Conservation (phyloP, 2,888 invertebrate genomes). For the Brachyopa scutellaris region DNA sequence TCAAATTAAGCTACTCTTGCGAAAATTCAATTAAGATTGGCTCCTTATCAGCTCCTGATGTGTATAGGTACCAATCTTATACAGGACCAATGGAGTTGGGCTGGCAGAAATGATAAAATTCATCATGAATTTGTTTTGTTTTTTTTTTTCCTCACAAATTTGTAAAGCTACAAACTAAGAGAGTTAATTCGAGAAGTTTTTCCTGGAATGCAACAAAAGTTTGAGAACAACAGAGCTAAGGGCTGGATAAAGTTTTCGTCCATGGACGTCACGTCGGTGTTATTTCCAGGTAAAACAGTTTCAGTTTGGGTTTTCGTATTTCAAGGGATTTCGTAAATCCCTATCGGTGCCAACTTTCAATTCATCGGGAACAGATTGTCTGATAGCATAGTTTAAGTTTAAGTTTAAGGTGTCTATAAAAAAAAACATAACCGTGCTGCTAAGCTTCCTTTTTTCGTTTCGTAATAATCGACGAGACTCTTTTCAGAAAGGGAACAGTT, state of each 20-base stretch:
- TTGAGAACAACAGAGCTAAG: neutral
- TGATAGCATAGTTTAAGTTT: no score
- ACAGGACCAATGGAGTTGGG: neutral
- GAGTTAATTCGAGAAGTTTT: no score
- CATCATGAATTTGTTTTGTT: neutral
- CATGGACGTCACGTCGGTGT: neutral
- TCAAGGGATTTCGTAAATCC: no score
- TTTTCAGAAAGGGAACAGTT: no score
- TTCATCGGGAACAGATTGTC: no score
- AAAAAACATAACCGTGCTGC: no score
- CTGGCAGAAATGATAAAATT: neutral
- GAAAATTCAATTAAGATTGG: conserved; percentile 49
- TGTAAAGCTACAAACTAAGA: neutral
- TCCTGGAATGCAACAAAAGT: neutral
- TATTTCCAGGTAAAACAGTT: no score
- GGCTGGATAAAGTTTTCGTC: neutral
- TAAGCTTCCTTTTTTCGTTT: no score
- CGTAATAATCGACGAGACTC: no score
- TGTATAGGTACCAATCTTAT: neutral
- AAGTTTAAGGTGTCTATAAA: no score
- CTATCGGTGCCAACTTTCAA: no score
- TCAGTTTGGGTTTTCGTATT: neutral
- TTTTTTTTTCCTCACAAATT: neutral
- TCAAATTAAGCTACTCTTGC: conserved; percentile 34
- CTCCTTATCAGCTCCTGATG: conserved; percentile 5